These are phyloP conservation scores for Rallus crepitans DNA, from an alignment of 2,797 vertebrate genomes.

Conservation along the genomic window DNA sequence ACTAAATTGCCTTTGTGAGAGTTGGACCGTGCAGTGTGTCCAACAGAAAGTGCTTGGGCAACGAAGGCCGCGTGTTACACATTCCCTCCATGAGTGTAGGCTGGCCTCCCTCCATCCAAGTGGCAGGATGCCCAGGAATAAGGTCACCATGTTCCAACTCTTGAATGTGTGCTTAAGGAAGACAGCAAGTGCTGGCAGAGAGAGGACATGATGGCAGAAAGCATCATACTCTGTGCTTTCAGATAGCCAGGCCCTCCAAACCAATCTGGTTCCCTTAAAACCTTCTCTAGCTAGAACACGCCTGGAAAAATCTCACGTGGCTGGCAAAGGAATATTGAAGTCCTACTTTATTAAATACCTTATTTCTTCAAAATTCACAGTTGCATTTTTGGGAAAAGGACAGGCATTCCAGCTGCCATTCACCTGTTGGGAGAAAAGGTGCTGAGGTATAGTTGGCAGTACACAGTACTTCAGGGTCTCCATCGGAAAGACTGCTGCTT, in stretches of 20 bases:
- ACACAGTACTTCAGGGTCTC: background rate
- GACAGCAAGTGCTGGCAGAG: constrained; percentile 43
- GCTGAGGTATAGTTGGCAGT: background rate
- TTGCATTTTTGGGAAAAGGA: background rate
- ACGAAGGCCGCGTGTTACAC: background rate
- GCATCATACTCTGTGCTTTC: background rate
- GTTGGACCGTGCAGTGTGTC: constrained; percentile 20
- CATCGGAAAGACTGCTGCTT: background rate
- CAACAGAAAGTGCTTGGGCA: constrained; percentile 56
- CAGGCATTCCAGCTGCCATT: background rate
- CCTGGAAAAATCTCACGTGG: background rate
- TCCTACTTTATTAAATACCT: background rate
- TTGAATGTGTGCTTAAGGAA: constrained; percentile 9
- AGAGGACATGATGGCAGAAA: background rate
- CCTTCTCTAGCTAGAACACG: background rate
- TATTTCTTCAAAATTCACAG: background rate
- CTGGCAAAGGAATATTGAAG: background rate
- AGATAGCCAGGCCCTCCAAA: background rate
- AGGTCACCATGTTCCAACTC: constrained; percentile 40
- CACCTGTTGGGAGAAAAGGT: background rate
- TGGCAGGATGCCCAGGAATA: constrained; percentile 34
- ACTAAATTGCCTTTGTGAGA: constrained; percentile 44
- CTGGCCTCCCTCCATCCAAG: constrained; percentile 17
- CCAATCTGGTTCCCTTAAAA: background rate
- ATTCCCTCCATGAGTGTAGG: background rate